Evolutionary conservation across 2,888 invertebrate species (phyloP).

Genomic region (Dendrolimus pini): DNA sequence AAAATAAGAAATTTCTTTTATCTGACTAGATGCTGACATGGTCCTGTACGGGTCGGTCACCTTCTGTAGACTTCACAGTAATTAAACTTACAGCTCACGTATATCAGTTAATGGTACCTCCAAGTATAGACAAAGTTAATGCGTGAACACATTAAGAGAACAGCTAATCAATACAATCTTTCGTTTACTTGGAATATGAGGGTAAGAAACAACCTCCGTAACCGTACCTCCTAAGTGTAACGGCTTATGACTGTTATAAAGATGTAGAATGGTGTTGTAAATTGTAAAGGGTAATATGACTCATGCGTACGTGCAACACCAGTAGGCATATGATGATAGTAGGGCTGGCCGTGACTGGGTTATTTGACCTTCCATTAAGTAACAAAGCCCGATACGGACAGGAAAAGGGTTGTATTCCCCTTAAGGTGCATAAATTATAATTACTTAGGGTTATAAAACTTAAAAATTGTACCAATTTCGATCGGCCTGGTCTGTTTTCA

Average conservation of each 20-base stretch:
- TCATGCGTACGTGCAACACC: slow-evolving; percentile 9
- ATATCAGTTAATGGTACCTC: slow-evolving; percentile 1
- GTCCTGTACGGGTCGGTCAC: slow-evolving; percentile 11
- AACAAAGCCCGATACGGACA: no score
- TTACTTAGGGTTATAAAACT: no score
- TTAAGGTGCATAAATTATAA: no score
- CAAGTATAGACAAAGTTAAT: slow-evolving; percentile 9
- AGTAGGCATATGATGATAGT: no score
- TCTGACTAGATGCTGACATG: no score
- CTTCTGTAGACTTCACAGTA: slow-evolving; percentile 6
- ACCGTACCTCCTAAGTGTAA: slow-evolving; percentile 10
- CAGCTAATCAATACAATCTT: neutral
- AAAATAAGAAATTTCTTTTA: no score
- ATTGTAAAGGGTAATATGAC: slow-evolving; percentile 13
- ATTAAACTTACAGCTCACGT: neutral
- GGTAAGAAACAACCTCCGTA: slow-evolving; percentile 13
- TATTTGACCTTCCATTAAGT: no score
- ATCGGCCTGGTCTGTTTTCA: no score
- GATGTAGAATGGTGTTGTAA: slow-evolving; percentile 18
- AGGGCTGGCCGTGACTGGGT: no score
- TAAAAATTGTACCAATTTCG: no score
- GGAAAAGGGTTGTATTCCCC: no score
- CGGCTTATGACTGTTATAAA: slow-evolving; percentile 13
- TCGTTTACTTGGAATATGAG: slow-evolving; percentile 3
- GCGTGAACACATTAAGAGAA: neutral